Percentiles rank a stretch among this genome's conserved stretches.
Conservation (phyloP, 2,888 invertebrate species). For the Lobophora halterata region DNA sequence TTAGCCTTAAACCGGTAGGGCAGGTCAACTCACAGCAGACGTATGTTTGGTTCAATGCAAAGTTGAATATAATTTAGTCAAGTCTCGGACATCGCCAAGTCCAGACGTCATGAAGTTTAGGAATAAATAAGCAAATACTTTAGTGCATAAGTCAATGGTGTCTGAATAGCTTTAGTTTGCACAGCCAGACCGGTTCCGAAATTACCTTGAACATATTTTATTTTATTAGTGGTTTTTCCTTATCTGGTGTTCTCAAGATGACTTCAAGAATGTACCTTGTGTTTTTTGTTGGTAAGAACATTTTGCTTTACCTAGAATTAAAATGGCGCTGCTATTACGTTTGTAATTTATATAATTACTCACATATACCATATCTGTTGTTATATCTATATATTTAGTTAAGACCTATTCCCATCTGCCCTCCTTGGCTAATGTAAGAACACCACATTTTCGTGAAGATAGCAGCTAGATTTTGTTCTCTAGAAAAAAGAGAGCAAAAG, state of each 20-base stretch:
- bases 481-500: no score
- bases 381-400: no score
- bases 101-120: slow-evolving; percentile 7
- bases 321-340: background rate
- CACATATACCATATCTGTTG: background rate
- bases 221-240: slow-evolving; percentile 56
- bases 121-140: slow-evolving; percentile 3
- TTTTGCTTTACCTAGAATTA: slow-evolving; percentile 16
- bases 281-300: slow-evolving; percentile 66
- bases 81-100: background rate
- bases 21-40: no score
- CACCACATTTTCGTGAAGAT: no score
- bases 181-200: slow-evolving; percentile 24
- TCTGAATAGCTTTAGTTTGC: slow-evolving; percentile 30
- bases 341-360: background rate
- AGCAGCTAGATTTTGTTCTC: no score
- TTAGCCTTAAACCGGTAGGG: no score
- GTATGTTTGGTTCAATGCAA: no score
- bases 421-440: no score
- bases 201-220: slow-evolving; percentile 48
- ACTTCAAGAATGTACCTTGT: slow-evolving; percentile 48
- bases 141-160: slow-evolving; percentile 32
- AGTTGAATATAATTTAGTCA: no score
- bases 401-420: no score
- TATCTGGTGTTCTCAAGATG: slow-evolving; percentile 52